These are phyloP conservation scores for Hippopotamus amphibius DNA, from an alignment of 2,113 vertebrate genomes.

Conservation along the genomic window DNA sequence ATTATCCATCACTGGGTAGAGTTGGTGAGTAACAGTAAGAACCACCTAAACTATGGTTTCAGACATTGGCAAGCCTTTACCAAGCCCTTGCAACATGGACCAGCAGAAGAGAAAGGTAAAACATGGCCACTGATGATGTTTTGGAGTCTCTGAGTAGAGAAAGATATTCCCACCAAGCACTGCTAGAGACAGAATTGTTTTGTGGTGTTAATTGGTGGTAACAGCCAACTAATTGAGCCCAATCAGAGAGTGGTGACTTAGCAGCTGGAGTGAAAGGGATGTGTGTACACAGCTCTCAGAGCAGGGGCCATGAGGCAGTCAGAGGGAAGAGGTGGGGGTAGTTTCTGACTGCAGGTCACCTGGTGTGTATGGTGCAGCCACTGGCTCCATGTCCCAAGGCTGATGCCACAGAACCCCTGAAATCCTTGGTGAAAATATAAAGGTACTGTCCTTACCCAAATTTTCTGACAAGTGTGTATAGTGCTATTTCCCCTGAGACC, in stretches of 20 bases:
- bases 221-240: not conserved
- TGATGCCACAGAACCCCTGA: not conserved
- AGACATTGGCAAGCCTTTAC: not conserved
- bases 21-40: not conserved
- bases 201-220: not conserved
- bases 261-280: not conserved
- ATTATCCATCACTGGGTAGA: not conserved
- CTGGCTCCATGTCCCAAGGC: not conserved
- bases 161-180: not conserved
- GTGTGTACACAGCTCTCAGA: not conserved
- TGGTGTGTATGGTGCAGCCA: not conserved
- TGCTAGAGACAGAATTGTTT: not conserved
- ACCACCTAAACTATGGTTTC: not conserved
- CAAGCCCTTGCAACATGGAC: not conserved
- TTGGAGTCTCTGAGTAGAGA: not conserved
- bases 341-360: not conserved
- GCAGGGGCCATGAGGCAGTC: accelerated
- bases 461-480: not conserved
- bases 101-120: not conserved
- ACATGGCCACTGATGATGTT: not conserved
- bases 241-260: not conserved
- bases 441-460: accelerated
- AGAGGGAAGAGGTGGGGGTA: no score
- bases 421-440: accelerated
- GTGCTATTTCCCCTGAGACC: not conserved